A percentile compares a stretch with the other conserved stretches of the same genome.
These are phyloP conservation scores for Pelvicachromis taeniatus DNA, from an alignment of 2,113 vertebrate species.

Conservation along the genomic window DNA sequence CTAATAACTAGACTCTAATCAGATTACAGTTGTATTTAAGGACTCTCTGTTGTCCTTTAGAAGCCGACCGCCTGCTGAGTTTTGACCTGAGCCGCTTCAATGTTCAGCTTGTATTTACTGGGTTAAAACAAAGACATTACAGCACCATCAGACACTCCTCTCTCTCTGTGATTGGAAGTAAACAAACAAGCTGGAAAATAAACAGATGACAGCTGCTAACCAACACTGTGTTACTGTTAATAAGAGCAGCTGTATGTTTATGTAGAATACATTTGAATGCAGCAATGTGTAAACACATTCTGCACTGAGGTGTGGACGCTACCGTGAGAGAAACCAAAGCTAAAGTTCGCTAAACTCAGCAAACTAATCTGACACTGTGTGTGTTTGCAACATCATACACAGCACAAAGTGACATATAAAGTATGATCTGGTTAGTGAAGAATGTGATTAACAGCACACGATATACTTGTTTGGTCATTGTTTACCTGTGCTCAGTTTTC, in stretches of 20 bases:
- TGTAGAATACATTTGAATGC: not conserved
- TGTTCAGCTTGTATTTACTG: not conserved
- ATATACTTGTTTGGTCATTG: not conserved
- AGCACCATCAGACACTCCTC: not conserved
- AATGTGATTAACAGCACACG: not conserved
- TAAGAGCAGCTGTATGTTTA: not conserved
- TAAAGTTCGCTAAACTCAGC: not conserved
- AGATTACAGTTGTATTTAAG: slow-evolving; percentile 5
- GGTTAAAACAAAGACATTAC: not conserved
- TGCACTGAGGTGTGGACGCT: not conserved
- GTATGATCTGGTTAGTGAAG: not conserved
- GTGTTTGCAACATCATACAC: not conserved
- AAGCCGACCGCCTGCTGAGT: not conserved
- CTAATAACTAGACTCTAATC: slow-evolving; percentile 1
- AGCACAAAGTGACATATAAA: not conserved
- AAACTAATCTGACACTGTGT: not conserved
- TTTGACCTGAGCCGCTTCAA: not conserved
- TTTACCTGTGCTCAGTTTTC: not conserved
- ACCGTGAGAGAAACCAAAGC: not conserved
- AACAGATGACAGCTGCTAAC: not conserved
- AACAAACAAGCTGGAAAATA: not conserved
- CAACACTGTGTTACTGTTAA: not conserved
- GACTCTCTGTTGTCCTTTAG: not conserved
- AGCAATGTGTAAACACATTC: not conserved
- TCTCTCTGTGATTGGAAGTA: not conserved